Percentiles rank a stretch among this genome's conserved stretches.
Evolutionary conservation across 1,140 invertebrate species (phyloP).

Genomic region (Idris sp.): DNA sequence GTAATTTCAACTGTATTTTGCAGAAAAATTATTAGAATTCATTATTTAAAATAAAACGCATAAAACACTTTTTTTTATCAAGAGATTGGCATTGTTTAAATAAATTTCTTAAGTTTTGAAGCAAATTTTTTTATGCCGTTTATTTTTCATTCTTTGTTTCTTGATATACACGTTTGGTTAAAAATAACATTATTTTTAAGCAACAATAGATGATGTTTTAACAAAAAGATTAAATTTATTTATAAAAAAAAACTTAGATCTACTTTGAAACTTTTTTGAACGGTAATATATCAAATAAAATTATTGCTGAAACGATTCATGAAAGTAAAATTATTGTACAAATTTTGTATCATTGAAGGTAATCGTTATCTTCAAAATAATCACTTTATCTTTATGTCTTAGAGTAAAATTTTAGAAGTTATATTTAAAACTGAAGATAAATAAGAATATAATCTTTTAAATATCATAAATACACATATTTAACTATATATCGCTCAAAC

Average conservation of each 20-base stretch:
- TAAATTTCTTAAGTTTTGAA: constrained; percentile 28
- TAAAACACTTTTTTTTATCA: constrained; percentile 19
- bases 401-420: constrained; percentile 2
- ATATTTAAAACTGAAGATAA: constrained; percentile 7
- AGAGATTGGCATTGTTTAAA: constrained; percentile 12
- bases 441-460: constrained; percentile 7
- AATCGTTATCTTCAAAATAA: constrained; percentile 9
- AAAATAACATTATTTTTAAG: too few relatives aligned
- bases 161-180: constrained; percentile 6
- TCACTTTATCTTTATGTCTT: constrained; percentile 9
- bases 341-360: constrained; percentile 1
- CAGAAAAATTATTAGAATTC: constrained; percentile 27
- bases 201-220: too few relatives aligned
- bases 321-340: neutral
- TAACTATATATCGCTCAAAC: neutral
- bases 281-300: too few relatives aligned
- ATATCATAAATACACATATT: neutral
- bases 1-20: constrained; percentile 14
- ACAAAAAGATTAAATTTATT: too few relatives aligned
- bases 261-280: too few relatives aligned
- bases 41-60: constrained; percentile 11
- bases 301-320: too few relatives aligned
- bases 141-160: constrained; percentile 10
- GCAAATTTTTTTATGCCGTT: too few relatives aligned
- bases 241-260: too few relatives aligned